These are phyloP conservation scores for Zingel zingel DNA, from an alignment of 2,113 vertebrate genomes.

Conservation along the genomic window DNA sequence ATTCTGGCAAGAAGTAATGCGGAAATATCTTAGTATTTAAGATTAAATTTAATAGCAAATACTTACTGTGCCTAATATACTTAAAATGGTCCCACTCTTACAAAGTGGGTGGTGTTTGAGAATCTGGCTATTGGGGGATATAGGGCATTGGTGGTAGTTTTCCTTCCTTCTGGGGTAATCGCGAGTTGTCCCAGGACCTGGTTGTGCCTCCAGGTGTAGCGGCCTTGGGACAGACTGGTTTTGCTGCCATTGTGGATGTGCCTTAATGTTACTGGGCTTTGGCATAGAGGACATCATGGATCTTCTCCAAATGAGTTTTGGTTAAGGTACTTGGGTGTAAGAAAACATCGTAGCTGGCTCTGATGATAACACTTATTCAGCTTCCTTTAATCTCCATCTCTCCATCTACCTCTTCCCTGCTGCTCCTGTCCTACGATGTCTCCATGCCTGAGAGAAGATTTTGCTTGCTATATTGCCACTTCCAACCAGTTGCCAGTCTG, in stretches of 20 bases:
- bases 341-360: neutral
- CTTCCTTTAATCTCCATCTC: no score
- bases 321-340: slow-evolving; percentile 17
- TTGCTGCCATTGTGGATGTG: slow-evolving; percentile 28
- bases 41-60: no score
- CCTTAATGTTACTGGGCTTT: slow-evolving; percentile 19
- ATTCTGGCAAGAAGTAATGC: no score
- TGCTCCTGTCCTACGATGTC: neutral
- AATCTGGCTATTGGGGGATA: neutral
- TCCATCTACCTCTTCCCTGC: neutral
- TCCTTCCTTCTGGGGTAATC: neutral
- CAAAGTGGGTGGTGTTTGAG: neutral
- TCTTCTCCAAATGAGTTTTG: slow-evolving; percentile 38
- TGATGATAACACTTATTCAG: no score
- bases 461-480: neutral
- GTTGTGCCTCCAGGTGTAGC: slow-evolving; percentile 12
- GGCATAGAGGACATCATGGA: slow-evolving; percentile 22
- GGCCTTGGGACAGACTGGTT: slow-evolving; percentile 18
- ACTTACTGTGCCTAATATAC: no score
- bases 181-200: slow-evolving; percentile 15
- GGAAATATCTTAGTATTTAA: no score
- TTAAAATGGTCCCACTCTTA: slow-evolving; percentile 3
- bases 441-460: slow-evolving; percentile 1
- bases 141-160: neutral
- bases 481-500: no score